phyloP scores from a whole-genome alignment of 2,113 vertebrate species.

The Nanorana parkeri region DNA sequence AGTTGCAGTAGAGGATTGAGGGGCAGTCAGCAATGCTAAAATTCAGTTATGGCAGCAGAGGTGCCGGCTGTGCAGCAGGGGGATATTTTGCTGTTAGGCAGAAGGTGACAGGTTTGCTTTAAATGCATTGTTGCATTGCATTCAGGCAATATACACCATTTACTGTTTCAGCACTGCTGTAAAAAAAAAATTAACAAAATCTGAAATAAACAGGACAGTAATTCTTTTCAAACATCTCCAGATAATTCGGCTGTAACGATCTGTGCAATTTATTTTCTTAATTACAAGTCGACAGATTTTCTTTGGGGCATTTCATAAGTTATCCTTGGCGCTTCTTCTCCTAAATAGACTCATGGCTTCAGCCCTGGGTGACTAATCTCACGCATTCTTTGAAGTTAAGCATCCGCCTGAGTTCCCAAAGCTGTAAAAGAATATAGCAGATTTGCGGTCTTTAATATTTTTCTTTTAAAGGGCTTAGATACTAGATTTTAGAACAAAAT shows the following conservation, averaged over 20 bases:
- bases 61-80: too few relatives aligned
- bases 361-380: slow-evolving; percentile 47
- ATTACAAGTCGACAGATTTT: slow-evolving; percentile 55
- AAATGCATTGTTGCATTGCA: slow-evolving; percentile 26
- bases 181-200: slow-evolving; percentile 47
- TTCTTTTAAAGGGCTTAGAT: background rate
- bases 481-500: background rate
- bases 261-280: slow-evolving; percentile 56
- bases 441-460: slow-evolving; percentile 38
- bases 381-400: slow-evolving; percentile 41
- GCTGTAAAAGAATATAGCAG: slow-evolving; percentile 8
- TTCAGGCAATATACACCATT: slow-evolving; percentile 22
- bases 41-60: too few relatives aligned
- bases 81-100: too few relatives aligned
- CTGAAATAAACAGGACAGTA: slow-evolving; percentile 55
- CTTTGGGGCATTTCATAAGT: slow-evolving; percentile 55
- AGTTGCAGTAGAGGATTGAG: too few relatives aligned
- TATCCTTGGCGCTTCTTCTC: slow-evolving; percentile 45
- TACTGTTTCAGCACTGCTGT: slow-evolving; percentile 29
- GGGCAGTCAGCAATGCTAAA: too few relatives aligned
- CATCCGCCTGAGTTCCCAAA: background rate
- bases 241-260: slow-evolving; percentile 54
- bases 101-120: background rate
- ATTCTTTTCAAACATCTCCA: slow-evolving; percentile 53
- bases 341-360: slow-evolving; percentile 39